Conservation (phyloP, 2,113 vertebrate species). For the Heterotilapia buettikoferi region DNA sequence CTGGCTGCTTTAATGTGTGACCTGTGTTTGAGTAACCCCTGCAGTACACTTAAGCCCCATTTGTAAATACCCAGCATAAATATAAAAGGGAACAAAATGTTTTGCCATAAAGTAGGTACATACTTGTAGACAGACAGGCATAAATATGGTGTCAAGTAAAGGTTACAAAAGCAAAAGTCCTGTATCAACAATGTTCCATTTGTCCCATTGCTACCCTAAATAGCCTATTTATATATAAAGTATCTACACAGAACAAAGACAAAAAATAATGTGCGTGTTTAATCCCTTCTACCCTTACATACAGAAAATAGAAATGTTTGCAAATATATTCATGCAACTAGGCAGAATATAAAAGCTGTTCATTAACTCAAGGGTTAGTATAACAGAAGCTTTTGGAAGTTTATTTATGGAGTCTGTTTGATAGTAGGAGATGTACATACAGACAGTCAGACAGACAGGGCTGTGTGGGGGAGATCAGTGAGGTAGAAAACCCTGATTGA, state of each 20-base stretch:
- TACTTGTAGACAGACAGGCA: background rate
- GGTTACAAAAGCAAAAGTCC: slow-evolving; percentile 43
- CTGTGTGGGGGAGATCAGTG: slow-evolving; percentile 78
- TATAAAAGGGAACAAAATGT: slow-evolving; percentile 38
- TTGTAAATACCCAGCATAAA: slow-evolving; percentile 41
- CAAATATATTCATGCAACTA: background rate
- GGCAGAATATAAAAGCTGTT: background rate
- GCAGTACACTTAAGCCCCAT: slow-evolving; percentile 50
- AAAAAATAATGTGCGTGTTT: background rate
- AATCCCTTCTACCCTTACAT: background rate
- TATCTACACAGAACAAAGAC: background rate
- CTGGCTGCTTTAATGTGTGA: slow-evolving; percentile 48
- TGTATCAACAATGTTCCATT: slow-evolving; percentile 38
- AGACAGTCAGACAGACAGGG: slow-evolving; percentile 65
- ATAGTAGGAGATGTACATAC: slow-evolving; percentile 45
- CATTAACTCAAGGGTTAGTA: slow-evolving; percentile 17
- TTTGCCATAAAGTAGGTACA: slow-evolving; percentile 16
- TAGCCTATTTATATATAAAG: background rate
- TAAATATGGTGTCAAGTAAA: slow-evolving; percentile 47
- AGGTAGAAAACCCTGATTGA: slow-evolving; percentile 86
- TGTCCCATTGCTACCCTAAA: background rate
- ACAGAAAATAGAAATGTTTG: background rate
- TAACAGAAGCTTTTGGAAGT: slow-evolving; percentile 54
- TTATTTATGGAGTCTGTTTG: slow-evolving; percentile 59
- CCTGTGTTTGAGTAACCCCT: slow-evolving; percentile 63